Conservation (phyloP, 2,888 invertebrate genomes). For the Tetheella fluctuosa region DNA sequence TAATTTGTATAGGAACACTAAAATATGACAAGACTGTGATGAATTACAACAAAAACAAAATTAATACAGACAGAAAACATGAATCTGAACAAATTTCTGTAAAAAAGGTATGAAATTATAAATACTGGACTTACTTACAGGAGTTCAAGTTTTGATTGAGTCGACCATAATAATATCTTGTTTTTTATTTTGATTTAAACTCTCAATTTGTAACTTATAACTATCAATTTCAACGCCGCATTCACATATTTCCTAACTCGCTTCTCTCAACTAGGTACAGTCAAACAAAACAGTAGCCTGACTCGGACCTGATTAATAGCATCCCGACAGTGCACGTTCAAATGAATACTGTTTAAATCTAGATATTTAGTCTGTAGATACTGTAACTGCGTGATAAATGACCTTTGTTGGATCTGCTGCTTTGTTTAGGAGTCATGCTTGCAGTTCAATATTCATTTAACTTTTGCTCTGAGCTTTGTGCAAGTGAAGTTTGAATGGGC, state of each 20-base stretch:
- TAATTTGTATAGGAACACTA: too few species aligned
- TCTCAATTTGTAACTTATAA: too few species aligned
- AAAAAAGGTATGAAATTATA: too few species aligned
- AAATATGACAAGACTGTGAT: too few species aligned
- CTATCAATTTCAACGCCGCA: too few species aligned
- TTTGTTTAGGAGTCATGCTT: slow-evolving; percentile 9
- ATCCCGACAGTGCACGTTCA: slow-evolving; percentile 62
- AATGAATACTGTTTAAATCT: slow-evolving; percentile 70
- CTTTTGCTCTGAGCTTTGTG: slow-evolving; percentile 5
- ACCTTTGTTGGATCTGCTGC: slow-evolving; percentile 13
- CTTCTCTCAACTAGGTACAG: slow-evolving; percentile 39
- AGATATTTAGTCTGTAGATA: slow-evolving; percentile 47
- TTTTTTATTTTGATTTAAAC: too few species aligned
- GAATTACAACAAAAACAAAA: too few species aligned
- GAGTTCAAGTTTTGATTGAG: too few species aligned
- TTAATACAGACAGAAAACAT: too few species aligned
- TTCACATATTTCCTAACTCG: neutral
- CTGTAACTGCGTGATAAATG: slow-evolving; percentile 21
- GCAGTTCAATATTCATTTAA: slow-evolving; percentile 9
- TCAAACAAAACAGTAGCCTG: slow-evolving; percentile 68
- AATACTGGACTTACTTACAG: too few species aligned
- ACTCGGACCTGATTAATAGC: slow-evolving; percentile 75
- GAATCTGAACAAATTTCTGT: too few species aligned
- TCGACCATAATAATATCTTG: too few species aligned
- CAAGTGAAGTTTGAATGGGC: neutral